Evolutionary conservation across 2,113 vertebrate genomes (phyloP).

Genomic region (Elgaria multicarinata): DNA sequence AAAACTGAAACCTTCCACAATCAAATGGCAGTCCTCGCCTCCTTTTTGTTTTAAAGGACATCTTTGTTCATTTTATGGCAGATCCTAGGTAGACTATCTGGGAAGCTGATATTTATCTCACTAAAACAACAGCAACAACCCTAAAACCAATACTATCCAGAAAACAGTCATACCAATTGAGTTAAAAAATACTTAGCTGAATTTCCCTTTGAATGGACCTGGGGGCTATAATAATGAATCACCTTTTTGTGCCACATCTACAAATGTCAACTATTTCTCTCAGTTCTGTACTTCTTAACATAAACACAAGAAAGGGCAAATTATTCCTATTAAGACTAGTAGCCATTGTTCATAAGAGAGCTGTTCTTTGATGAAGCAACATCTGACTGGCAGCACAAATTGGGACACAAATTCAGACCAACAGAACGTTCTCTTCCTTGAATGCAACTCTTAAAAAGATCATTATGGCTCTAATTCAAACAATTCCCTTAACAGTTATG

Average conservation of each 20-base stretch:
- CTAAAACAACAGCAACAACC: not conserved
- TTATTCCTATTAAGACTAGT: not conserved
- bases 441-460: not conserved
- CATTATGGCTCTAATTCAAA: not conserved
- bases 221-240: constrained; percentile 25
- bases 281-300: not conserved
- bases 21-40: constrained; percentile 50
- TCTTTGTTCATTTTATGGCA: constrained; percentile 6
- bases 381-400: constrained; percentile 35
- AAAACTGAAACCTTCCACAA: constrained; percentile 72
- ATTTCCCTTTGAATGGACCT: constrained; percentile 56
- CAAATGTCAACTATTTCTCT: rapidly evolving
- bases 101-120: not conserved
- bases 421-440: not conserved
- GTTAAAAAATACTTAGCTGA: constrained; percentile 33
- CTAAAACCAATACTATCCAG: not conserved
- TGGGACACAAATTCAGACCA: not conserved
- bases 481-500: not conserved
- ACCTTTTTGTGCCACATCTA: not conserved
- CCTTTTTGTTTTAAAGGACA: constrained; percentile 38
- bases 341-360: not conserved
- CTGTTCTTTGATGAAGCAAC: constrained; percentile 50
- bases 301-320: not conserved
- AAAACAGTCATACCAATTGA: not conserved
- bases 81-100: constrained; percentile 14